These are phyloP conservation scores for Trematocara macrostoma DNA, from an alignment of 2,113 vertebrate genomes.

Conservation along the genomic window DNA sequence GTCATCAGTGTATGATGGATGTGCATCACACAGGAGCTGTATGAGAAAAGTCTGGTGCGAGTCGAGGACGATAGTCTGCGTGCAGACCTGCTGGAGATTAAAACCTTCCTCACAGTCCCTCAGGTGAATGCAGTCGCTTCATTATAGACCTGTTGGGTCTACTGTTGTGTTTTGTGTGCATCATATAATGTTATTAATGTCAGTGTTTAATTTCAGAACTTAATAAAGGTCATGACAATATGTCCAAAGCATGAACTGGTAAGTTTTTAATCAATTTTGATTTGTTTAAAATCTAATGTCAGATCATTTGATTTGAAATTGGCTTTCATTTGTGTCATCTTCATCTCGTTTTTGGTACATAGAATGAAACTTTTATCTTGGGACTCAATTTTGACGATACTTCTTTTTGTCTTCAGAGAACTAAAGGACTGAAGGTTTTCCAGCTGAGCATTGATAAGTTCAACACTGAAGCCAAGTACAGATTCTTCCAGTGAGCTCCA, in stretches of 20 bases:
- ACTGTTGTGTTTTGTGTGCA: neutral
- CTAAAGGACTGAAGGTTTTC: constrained; percentile 83
- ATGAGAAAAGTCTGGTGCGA: constrained; percentile 85
- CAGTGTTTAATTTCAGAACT: constrained; percentile 68
- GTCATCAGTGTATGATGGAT: neutral
- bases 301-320: rapidly evolving
- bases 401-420: constrained; percentile 78
- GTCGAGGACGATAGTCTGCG: constrained; percentile 79
- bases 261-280: constrained; percentile 28
- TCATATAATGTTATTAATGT: neutral
- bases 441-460: constrained; percentile 91
- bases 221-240: constrained; percentile 89
- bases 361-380: neutral
- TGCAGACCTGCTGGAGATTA: constrained; percentile 84
- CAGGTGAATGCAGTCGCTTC: constrained; percentile 72
- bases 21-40: constrained; percentile 79
- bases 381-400: neutral
- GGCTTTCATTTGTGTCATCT: neutral
- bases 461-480: constrained; percentile 85
- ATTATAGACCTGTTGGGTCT: neutral
- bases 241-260: constrained; percentile 86
- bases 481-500: constrained; percentile 82
- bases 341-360: neutral
- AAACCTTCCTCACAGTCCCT: constrained; percentile 81
- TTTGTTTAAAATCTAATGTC: neutral